A percentile compares a stretch with the other conserved stretches of the same genome.
phyloP scores from a whole-genome alignment of 64 coral and sea anemone species.

The Dendronephthya gigantea region DNA sequence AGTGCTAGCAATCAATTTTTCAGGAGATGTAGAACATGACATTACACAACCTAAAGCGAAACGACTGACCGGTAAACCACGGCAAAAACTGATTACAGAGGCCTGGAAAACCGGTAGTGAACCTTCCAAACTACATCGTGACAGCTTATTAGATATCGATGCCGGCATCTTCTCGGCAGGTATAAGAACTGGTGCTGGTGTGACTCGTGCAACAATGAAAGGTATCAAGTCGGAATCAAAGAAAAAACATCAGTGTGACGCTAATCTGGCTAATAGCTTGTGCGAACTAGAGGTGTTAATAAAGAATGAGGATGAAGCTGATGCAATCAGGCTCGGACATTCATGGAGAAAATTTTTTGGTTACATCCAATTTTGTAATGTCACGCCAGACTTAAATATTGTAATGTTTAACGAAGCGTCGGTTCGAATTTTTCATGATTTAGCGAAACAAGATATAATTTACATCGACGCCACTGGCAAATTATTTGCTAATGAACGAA shows the following conservation, averaged over 20 bases:
- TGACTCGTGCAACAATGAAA: background rate
- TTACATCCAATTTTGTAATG: slow-evolving; percentile 13
- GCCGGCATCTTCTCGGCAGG: background rate
- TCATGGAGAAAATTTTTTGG: slow-evolving; percentile 24
- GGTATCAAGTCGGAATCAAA: background rate
- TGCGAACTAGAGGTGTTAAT: background rate
- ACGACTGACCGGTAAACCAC: background rate
- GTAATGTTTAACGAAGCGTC: slow-evolving; percentile 22
- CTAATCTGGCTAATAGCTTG: background rate
- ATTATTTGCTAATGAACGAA: background rate
- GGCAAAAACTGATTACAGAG: background rate
- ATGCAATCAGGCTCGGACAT: background rate
- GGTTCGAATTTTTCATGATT: slow-evolving; percentile 15
- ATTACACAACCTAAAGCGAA: background rate
- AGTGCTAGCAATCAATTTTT: background rate
- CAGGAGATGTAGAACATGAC: background rate
- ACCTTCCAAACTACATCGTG: background rate
- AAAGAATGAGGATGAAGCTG: background rate
- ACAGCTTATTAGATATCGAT: background rate
- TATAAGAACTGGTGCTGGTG: background rate
- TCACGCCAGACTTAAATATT: slow-evolving; percentile 11
- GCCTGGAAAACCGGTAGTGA: background rate
- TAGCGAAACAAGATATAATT: background rate
- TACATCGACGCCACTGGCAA: slow-evolving; percentile 24
- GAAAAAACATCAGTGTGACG: background rate